Evolutionary conservation across 2,888 invertebrate species (phyloP).

Genomic region (Polydrusus pterygomalis): DNA sequence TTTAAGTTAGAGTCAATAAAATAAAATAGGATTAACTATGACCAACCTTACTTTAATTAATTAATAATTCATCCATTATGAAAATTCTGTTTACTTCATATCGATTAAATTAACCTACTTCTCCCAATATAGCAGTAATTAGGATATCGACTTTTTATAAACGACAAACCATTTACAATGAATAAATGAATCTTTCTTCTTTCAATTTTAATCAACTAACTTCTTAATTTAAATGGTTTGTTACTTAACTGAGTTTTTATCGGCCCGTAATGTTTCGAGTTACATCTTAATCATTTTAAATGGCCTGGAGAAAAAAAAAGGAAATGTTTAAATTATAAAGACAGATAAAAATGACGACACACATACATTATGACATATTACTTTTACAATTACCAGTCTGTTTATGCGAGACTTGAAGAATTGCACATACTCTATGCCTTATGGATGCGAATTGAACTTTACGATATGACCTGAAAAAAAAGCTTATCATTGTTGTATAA

Average conservation of each 20-base stretch:
- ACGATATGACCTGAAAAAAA: too few relatives aligned
- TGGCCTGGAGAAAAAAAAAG: conserved; percentile 16
- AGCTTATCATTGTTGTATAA: too few relatives aligned
- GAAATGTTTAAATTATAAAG: conserved; percentile 11
- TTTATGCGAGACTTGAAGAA: too few relatives aligned
- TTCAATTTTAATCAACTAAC: conserved; percentile 12
- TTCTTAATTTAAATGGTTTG: conserved; percentile 34
- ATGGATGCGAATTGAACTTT: too few relatives aligned
- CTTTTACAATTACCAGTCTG: not conserved
- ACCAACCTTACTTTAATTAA: too few relatives aligned
- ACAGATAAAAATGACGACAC: conserved; percentile 7
- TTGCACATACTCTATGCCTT: too few relatives aligned
- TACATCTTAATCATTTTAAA: conserved; percentile 36
- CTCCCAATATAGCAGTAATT: conserved; percentile 23
- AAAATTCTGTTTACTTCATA: conserved; percentile 4
- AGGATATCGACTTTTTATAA: conserved; percentile 29
- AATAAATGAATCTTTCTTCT: conserved; percentile 1
- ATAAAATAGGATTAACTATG: too few relatives aligned
- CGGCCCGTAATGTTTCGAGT: not conserved
- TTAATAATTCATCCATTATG: not conserved
- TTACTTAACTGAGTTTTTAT: conserved; percentile 28
- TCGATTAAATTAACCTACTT: conserved; percentile 29
- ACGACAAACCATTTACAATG: not conserved
- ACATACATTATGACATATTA: not conserved
- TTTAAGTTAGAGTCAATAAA: too few relatives aligned